Base-by-base conservation (phyloP, 2,113 vertebrate genomes). In the Recurvirostra avosetta region DNA sequence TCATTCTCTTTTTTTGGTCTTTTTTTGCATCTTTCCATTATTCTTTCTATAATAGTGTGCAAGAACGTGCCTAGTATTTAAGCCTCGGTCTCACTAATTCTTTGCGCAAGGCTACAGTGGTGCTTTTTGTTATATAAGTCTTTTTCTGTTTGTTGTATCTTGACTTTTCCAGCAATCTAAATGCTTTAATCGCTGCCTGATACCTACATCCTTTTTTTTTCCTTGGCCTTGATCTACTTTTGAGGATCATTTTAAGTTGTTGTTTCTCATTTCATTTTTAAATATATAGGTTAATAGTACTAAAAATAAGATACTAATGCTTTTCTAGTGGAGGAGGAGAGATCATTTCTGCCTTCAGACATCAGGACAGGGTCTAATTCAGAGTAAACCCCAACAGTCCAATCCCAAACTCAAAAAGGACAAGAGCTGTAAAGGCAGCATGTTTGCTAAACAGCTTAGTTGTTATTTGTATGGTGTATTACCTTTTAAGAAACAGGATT, bases 1-100 rank as follows among this genome's bases (percentile, higher is more conserved):
- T 1, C 0, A 0, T 71, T 86, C 26, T 53, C 8, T 18, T 38
- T 47, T 71, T 52, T 67, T 23, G 0, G 12, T 26, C 30, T 36
- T 77, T 63, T 29, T 77, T 61, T 63, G 29, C 32, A 16, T 32
- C 25, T 62, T 65, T 80, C 3, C 1, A 0, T 73, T 71, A 4
- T 47, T 68, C 27, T 30, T 80, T 63, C 38, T 66, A 0, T 40
- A 29, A 41, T 41, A 13, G 1, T 2, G 6, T 45, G 10, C 47
- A 63, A 61, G 43, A 74, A 56, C 3, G 1, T 34, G 32, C 22
- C 26, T 18, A 4, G 7, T 81, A 23, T 36, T 84, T 62, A 63
- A 89, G 43, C 34, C 30, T 56, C 30, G 23, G 17, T 70, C 50
- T 77, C 43, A 12, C 40, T 38, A 36, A 56, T 66, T 62, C 41